phyloP scores from a whole-genome alignment of 2,113 vertebrate genomes.

The Syngnathus floridae region DNA sequence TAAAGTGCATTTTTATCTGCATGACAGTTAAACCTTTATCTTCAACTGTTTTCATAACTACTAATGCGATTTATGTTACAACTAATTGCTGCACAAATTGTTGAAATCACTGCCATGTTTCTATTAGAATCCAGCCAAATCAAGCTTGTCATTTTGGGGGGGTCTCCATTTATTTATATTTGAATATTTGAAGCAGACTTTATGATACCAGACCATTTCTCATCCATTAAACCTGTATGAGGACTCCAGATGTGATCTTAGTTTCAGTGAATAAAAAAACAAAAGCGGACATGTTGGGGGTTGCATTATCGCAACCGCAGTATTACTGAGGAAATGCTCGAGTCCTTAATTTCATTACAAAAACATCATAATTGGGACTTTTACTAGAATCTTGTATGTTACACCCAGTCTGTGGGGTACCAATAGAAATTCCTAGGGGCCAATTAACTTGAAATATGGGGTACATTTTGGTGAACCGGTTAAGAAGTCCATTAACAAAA shows the following conservation, averaged over 20 bases:
- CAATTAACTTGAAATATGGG: conserved; percentile 39
- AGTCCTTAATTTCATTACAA: conserved; percentile 41
- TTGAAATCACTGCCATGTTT: neutral
- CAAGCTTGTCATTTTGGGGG: neutral
- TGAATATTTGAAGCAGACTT: conserved; percentile 4
- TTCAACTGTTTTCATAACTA: conserved; percentile 13
- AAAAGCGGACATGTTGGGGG: conserved; percentile 3
- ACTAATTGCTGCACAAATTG: conserved; percentile 7
- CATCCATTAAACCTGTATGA: conserved; percentile 29
- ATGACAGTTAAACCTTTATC: conserved; percentile 36
- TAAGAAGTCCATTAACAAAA: conserved; percentile 50
- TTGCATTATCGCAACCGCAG: conserved; percentile 32
- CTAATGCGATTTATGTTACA: conserved; percentile 13
- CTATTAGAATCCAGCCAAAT: neutral
- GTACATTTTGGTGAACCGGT: conserved; percentile 9
- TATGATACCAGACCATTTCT: conserved; percentile 23
- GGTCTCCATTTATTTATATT: conserved; percentile 2
- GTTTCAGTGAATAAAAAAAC: conserved; percentile 4
- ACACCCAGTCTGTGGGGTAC: conserved; percentile 35
- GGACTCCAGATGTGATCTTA: conserved; percentile 45
- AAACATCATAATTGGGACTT: conserved; percentile 43
- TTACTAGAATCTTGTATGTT: conserved; percentile 37
- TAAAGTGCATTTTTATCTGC: conserved; percentile 65
- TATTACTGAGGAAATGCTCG: conserved; percentile 39
- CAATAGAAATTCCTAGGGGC: conserved; percentile 29